Base-by-base conservation (phyloP, 1,140 invertebrate genomes). In the Marisa cornuarietis region DNA sequence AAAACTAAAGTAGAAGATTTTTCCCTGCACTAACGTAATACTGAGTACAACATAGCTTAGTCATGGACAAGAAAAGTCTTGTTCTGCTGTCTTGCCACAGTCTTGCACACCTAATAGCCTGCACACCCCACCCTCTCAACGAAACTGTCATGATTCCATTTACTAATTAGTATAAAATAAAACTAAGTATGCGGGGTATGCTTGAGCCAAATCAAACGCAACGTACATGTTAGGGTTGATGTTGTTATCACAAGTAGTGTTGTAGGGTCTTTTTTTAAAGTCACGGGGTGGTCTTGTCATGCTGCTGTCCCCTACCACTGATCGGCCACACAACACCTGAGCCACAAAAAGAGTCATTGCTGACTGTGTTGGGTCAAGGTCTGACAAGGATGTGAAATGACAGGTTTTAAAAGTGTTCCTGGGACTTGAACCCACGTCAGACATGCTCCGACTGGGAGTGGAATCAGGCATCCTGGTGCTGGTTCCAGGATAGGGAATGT, bases 131-230 rank as follows among this genome's bases (percentile, higher is more conserved):
- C n/a, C n/a, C n/a, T n/a, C n/a, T n/a, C n/a, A n/a, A n/a, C n/a
- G n/a, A n/a, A n/a, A n/a, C n/a, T n/a, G n/a, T n/a, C n/a, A n/a
- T n/a, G n/a, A n/a, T n/a, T n/a, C n/a, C n/a, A n/a, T n/a, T n/a
- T n/a, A n/a, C n/a, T n/a, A n/a, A n/a, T n/a, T n/a, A n/a, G n/a
- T n/a, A n/a, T 49, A 49, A 42, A 63, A 76, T 62, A 62, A 52
- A 24, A 76, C 10, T 24, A 76, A 20, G 18, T 76, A 76, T 42
- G 61, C 73, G 8, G 73, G 73, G 58, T 76, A 76, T 0, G 58
- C 61, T 26, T 76, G 73, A 31, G 62, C 65, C 20, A 16, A 63
- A 58, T 76, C 73, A 65, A 63, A 76, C 58, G 63, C 73, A 31
- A 76, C 73, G 20, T 63, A 62, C 20, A 76, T 76, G 11, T 18